Base-by-base conservation (phyloP, 2,888 invertebrate genomes). In the Cartodere bifasciata region DNA sequence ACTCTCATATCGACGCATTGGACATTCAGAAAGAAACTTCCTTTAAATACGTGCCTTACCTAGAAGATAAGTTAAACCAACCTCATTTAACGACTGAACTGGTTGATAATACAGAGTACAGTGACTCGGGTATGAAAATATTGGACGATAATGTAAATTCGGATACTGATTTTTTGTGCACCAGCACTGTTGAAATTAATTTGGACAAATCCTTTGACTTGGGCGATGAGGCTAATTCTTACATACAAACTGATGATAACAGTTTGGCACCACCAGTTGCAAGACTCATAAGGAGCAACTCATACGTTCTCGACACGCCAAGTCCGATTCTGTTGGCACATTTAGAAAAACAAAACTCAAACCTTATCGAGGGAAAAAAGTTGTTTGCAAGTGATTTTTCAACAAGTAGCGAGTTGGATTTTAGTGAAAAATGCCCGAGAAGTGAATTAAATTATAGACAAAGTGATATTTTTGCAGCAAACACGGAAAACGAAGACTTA, bases 241-340 rank as follows among this genome's bases (percentile, higher is more conserved):
- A 5, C 7, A 11, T 6, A 11, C 6, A 5, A 11, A 10, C 24
- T 7, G 24, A 23, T 23, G 24, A 23, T 23, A 11, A 23, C 6
- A 11, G 5, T 11, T 11, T 35, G 36, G 13, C 36, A 28, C 12
- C 23, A 38, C 21, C 29, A 61, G 65, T 51, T 60, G 64, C 51
- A 58, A 63, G 44, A 41, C 54, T 81, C 32, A 64, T 75, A 7
- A 65, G 85, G 29, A 80, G 81, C 47, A 74, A 78, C 37, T 87
- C 87, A 0, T 87, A 86, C 48, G 79, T 81, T 1, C 56, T 87
- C 26, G 73, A 84, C 0, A 64, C 70, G 13, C 86, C 87, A 0
- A 83, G 86, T 48, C 81, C 82, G 1, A 72, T 75, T 38, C 64
- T 87, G 5, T 50, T 78, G 13, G 75, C 75, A 6, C 72, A 74